Percentiles rank a stretch among this genome's conserved stretches.
phyloP scores from a whole-genome alignment of 2,888 invertebrate genomes.

The Xanthorhoe designata region DNA sequence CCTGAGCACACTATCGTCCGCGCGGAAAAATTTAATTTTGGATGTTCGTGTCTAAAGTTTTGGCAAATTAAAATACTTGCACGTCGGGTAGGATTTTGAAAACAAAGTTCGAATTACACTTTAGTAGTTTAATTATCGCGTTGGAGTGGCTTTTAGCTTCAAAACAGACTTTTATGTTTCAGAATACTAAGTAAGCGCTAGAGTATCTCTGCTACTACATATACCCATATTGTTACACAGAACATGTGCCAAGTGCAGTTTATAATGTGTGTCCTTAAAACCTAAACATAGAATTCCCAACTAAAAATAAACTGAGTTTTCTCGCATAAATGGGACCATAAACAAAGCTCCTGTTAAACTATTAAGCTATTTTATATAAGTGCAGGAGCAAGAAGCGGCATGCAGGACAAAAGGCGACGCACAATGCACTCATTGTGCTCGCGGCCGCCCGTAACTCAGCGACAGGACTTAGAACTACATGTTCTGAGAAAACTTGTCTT shows the following conservation, averaged over 20 bases:
- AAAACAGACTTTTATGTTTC: conserved; percentile 1
- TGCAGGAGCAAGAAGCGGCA: neutral
- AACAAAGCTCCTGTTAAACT: neutral
- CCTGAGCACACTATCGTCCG: conserved; percentile 26
- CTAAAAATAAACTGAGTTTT: too few species aligned
- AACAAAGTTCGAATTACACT: conserved; percentile 25
- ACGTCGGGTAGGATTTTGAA: conserved; percentile 17
- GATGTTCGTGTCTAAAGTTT: conserved; percentile 26
- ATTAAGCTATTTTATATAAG: neutral
- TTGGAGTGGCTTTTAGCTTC: conserved; percentile 19
- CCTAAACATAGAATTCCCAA: too few species aligned
- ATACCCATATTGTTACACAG: neutral
- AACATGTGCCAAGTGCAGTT: neutral
- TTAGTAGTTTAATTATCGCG: conserved; percentile 18
- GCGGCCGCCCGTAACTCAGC: conserved; percentile 15
- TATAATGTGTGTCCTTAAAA: too few species aligned
- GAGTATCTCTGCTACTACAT: neutral
- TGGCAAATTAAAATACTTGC: conserved; percentile 35
- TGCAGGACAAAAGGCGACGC: conserved; percentile 10
- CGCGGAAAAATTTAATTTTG: conserved; percentile 36
- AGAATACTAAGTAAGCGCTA: neutral
- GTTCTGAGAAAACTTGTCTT: neutral
- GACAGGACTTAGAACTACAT: conserved; percentile 13
- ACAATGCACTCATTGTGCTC: conserved; percentile 26
- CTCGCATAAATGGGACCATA: too few species aligned